A percentile compares a stretch with the other conserved stretches of the same genome.
phyloP scores from a whole-genome alignment of 2,113 vertebrate genomes.

The Aspidoscelis tigris region DNA sequence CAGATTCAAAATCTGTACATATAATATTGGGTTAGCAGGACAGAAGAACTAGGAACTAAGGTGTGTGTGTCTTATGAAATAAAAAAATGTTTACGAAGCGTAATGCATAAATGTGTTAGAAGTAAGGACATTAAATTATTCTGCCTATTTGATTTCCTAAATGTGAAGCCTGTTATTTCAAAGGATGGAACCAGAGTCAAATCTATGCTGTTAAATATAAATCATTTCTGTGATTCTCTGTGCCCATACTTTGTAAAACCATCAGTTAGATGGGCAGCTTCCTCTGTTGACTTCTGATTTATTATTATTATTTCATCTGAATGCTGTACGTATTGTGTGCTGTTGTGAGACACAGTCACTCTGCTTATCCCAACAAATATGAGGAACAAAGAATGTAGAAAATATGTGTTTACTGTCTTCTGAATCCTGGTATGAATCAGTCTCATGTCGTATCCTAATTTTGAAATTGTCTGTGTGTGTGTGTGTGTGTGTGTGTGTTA shows the following conservation, averaged over 20 bases:
- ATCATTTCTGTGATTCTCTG: conserved; percentile 2
- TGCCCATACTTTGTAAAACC: neutral
- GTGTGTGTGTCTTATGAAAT: too few species aligned
- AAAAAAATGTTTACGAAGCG: too few species aligned
- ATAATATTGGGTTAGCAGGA: neutral
- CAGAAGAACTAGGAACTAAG: neutral
- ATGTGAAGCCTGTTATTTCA: neutral
- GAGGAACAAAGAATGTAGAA: too few species aligned
- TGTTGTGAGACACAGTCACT: too few species aligned
- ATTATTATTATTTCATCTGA: too few species aligned
- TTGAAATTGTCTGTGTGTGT: neutral
- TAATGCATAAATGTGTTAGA: too few species aligned
- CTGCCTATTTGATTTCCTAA: neutral
- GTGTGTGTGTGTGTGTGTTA: neutral
- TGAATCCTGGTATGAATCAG: neutral
- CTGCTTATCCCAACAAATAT: too few species aligned
- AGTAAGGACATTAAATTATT: neutral
- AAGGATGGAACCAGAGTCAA: neutral
- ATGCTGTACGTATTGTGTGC: too few species aligned
- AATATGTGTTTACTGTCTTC: too few species aligned
- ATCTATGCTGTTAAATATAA: neutral
- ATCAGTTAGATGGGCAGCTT: neutral
- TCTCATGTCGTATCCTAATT: neutral
- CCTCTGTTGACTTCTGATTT: too few species aligned
- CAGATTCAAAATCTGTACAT: neutral